Conservation (phyloP, 2,113 vertebrate genomes). For the Tyto alba region DNA sequence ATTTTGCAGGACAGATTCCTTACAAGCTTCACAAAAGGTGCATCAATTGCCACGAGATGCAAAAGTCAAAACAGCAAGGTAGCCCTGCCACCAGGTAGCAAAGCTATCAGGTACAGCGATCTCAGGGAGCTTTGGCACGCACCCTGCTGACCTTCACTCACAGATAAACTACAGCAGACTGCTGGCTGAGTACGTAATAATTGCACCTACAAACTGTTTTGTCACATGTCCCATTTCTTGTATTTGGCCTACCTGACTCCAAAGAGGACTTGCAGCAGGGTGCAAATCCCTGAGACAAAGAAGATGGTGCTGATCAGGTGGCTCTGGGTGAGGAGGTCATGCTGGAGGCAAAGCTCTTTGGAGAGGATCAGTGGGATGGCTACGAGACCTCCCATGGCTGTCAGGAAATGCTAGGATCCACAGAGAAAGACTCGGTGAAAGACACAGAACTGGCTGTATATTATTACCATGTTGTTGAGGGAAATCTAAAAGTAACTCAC, state of each 20-base stretch:
- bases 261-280: slow-evolving; percentile 90
- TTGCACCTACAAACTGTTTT: background rate
- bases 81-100: background rate
- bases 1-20: background rate
- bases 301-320: slow-evolving; percentile 96
- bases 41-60: background rate
- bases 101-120: background rate
- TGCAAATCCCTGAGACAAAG: slow-evolving; percentile 94
- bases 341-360: slow-evolving; percentile 86
- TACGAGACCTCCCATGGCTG: slow-evolving; percentile 89
- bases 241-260: slow-evolving; percentile 84
- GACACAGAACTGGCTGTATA: background rate
- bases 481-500: background rate
- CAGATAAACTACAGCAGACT: background rate
- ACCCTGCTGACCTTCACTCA: background rate
- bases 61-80: background rate
- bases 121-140: background rate
- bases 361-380: slow-evolving; percentile 91
- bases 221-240: background rate
- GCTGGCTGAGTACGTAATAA: background rate
- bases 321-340: slow-evolving; percentile 90
- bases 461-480: background rate
- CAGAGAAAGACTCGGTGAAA: background rate
- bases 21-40: background rate
- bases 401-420: slow-evolving; percentile 87